Conservation (phyloP, 2,113 vertebrate genomes). For the Elanoides forficatus region DNA sequence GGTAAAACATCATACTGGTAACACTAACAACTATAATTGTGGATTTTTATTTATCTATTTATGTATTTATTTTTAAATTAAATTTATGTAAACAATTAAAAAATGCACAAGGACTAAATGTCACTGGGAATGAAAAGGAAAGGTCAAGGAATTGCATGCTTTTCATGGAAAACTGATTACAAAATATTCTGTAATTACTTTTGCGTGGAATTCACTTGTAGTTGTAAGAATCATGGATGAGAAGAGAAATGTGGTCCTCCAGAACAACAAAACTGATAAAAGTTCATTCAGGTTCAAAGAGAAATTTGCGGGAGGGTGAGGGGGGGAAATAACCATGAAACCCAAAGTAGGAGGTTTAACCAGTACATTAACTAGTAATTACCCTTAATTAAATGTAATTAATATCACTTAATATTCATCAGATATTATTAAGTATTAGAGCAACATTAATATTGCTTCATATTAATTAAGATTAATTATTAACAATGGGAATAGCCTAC, state of each 20-base stretch:
- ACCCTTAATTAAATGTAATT: background rate
- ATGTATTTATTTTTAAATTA: background rate
- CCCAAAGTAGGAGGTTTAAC: background rate
- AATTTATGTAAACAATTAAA: background rate
- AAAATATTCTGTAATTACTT: background rate
- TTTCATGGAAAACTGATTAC: background rate
- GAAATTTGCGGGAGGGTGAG: background rate
- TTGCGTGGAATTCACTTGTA: background rate
- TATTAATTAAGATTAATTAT: background rate
- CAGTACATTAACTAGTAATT: background rate
- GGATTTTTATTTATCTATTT: too few relatives aligned
- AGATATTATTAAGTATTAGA: background rate
- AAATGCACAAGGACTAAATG: background rate
- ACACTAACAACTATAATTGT: background rate
- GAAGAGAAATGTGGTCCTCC: background rate
- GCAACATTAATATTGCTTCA: background rate
- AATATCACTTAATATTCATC: background rate
- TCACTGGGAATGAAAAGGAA: background rate
- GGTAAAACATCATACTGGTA: background rate
- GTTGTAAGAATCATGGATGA: background rate
- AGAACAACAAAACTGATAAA: background rate
- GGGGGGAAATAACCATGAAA: background rate
- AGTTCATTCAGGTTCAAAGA: background rate
- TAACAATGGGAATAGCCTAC: background rate
- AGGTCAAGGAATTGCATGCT: fast-evolving